phyloP scores from a whole-genome alignment of 2,888 invertebrate genomes.

The Sipunculus nudus region DNA sequence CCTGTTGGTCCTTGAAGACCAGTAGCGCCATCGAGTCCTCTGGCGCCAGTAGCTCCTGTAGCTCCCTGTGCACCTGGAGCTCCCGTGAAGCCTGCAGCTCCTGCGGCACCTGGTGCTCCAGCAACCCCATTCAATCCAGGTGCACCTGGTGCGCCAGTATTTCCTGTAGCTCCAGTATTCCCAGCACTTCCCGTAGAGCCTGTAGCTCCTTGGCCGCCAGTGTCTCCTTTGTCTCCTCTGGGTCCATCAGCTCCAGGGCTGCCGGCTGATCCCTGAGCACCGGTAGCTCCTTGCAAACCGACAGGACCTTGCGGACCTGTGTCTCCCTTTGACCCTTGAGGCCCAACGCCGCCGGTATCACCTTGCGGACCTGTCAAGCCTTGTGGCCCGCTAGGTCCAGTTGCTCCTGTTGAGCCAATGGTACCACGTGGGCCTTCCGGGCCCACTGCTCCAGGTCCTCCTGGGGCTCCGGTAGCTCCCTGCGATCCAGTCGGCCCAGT shows the following conservation, averaged over 20 bases:
- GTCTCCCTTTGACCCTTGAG: no score
- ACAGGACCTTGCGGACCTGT: no score
- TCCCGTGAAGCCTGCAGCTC: constrained; percentile 12
- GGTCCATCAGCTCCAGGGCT: background rate
- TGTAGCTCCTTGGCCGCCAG: constrained; percentile 7
- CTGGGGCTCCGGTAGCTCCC: no score
- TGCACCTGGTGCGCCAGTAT: constrained; percentile 15
- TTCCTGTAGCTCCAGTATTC: constrained; percentile 9
- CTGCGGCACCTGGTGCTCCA: constrained; percentile 19
- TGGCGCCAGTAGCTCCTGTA: constrained; percentile 1
- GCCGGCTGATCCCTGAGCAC: no score
- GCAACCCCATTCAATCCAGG: constrained; percentile 15
- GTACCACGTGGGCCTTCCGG: no score
- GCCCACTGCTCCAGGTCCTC: no score
- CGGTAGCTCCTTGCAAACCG: no score
- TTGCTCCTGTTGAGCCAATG: no score
- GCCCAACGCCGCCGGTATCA: no score
- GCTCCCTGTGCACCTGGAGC: constrained; percentile 11
- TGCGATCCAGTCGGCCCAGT: no score
- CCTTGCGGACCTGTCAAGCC: no score
- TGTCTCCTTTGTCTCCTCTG: constrained; percentile 4
- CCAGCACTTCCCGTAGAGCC: constrained; percentile 16
- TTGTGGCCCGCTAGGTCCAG: no score
- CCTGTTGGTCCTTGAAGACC: constrained; percentile 20
- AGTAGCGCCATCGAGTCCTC: constrained; percentile 3